Evolutionary conservation across 2,888 invertebrate species (phyloP).

Genomic region (Salticus scenicus): DNA sequence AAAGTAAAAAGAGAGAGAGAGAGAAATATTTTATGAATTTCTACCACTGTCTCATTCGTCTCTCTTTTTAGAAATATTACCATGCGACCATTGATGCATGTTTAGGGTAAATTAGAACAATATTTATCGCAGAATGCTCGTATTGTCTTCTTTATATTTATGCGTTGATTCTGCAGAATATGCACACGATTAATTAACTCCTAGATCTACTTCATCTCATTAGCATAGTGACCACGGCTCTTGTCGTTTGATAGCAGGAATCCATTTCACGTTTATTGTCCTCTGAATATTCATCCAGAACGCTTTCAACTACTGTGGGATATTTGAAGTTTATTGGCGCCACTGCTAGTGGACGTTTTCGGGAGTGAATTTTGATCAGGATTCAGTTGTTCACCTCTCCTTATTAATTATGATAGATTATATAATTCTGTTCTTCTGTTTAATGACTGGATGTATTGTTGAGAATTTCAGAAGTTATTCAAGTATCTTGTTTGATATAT

Average conservation of each 20-base stretch:
- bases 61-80: too few relatives aligned
- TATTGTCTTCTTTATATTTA: too few relatives aligned
- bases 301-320: background rate
- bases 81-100: too few relatives aligned
- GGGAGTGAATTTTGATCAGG: background rate
- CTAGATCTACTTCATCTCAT: background rate
- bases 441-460: background rate
- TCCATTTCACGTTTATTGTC: conserved; percentile 5
- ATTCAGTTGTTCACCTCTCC: background rate
- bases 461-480: background rate
- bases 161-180: too few relatives aligned
- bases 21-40: too few relatives aligned
- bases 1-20: too few relatives aligned
- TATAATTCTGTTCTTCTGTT: background rate
- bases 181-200: too few relatives aligned
- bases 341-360: background rate
- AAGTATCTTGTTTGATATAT: background rate
- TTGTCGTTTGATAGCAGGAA: background rate
- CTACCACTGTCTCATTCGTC: too few relatives aligned
- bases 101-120: too few relatives aligned
- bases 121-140: too few relatives aligned
- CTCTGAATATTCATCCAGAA: background rate
- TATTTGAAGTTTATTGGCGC: background rate
- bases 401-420: conserved; percentile 1
- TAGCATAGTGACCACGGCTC: background rate